Evolutionary conservation across 2,113 vertebrate genomes (phyloP).

Genomic region (Steatornis caripensis): DNA sequence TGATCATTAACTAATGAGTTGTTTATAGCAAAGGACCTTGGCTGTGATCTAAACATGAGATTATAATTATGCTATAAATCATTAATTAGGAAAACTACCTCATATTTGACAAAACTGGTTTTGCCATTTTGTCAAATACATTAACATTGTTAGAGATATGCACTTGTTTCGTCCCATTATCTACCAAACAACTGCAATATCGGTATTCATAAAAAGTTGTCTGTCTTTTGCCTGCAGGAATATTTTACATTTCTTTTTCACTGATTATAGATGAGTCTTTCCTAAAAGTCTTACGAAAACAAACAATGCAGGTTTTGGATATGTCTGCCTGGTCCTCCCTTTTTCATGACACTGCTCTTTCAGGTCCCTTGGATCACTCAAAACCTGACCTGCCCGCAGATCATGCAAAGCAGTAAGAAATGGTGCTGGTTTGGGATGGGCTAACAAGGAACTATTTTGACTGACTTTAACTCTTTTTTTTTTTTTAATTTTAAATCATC

Average conservation of each 20-base stretch:
- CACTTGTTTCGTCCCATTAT: neutral
- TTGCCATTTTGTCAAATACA: neutral
- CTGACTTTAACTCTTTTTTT: neutral
- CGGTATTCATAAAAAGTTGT: neutral
- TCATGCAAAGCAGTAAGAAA: neutral
- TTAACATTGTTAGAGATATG: neutral
- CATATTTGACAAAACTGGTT: neutral
- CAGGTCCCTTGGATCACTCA: neutral
- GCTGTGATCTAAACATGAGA: neutral
- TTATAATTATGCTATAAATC: neutral
- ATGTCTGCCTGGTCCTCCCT: neutral
- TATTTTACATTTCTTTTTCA: neutral
- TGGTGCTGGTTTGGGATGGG: accelerated
- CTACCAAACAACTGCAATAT: neutral
- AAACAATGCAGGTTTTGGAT: neutral
- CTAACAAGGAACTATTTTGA: neutral
- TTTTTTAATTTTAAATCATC: neutral
- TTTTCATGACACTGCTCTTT: neutral
- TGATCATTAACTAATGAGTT: neutral
- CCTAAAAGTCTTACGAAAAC: neutral
- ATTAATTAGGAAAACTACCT: neutral
- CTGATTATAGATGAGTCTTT: neutral
- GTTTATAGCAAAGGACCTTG: neutral
- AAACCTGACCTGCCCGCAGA: neutral
- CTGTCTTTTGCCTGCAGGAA: neutral